A percentile compares a stretch with the other conserved stretches of the same genome.
Conservation (phyloP, 2,888 invertebrate genomes). For the Adelphocoris suturalis region DNA sequence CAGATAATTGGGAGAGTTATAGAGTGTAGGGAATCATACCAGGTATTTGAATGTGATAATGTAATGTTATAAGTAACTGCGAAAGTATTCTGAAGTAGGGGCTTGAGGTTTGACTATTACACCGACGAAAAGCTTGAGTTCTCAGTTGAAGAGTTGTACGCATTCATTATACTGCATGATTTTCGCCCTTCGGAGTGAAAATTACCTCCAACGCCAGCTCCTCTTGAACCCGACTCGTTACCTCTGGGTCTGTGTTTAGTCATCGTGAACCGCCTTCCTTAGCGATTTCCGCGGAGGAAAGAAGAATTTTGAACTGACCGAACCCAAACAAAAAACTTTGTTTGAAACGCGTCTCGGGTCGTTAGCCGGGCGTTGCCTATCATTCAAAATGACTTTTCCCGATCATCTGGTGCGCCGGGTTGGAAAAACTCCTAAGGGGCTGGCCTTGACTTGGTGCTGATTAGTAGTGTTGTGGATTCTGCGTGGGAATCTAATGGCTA, state of each 20-base stretch:
- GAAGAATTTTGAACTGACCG: slow-evolving; percentile 30
- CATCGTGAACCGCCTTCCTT: slow-evolving; percentile 27
- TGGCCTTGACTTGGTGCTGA: slow-evolving; percentile 36
- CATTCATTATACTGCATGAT: background rate
- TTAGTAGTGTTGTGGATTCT: background rate
- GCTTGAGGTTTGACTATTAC: too few relatives aligned
- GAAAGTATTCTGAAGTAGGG: too few relatives aligned
- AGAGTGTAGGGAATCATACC: too few relatives aligned
- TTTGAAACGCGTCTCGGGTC: slow-evolving; percentile 44
- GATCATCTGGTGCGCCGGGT: slow-evolving; percentile 45
- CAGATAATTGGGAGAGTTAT: too few relatives aligned
- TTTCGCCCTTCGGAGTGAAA: background rate
- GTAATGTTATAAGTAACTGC: too few relatives aligned
- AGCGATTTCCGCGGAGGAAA: slow-evolving; percentile 15
- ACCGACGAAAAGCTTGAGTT: background rate
- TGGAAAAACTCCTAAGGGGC: slow-evolving; percentile 38
- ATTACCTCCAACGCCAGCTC: background rate
- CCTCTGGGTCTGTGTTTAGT: background rate
- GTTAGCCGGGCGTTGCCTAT: slow-evolving; percentile 22
- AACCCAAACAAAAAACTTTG: slow-evolving; percentile 15
- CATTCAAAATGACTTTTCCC: slow-evolving; percentile 51
- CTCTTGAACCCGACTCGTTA: background rate
- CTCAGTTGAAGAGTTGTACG: background rate
- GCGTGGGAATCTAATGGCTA: slow-evolving; percentile 49
- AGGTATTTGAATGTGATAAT: too few relatives aligned